Conservation (phyloP, 2,888 invertebrate species). For the Dynastes grantii region DNA sequence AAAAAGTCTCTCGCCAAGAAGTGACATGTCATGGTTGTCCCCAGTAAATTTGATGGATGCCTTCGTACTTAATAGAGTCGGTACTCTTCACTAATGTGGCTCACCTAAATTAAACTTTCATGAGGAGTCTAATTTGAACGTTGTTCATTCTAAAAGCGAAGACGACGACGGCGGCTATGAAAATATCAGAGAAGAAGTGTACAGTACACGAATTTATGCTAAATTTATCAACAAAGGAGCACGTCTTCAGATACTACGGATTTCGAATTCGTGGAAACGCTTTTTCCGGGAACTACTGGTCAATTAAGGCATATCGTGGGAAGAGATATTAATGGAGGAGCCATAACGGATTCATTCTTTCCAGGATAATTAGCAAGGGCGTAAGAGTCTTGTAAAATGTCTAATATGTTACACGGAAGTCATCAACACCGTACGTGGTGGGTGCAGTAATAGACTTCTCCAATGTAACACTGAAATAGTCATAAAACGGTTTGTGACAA, state of each 20-base stretch:
- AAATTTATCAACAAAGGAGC: conserved; percentile 39
- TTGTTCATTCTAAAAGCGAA: conserved; percentile 1
- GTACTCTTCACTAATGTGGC: conserved; percentile 25
- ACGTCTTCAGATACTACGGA: conserved; percentile 19
- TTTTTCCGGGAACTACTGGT: conserved; percentile 38
- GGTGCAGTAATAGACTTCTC: too few species aligned
- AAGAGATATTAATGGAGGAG: conserved; percentile 28
- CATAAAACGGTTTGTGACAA: too few species aligned
- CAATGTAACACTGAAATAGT: too few species aligned
- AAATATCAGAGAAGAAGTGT: background rate
- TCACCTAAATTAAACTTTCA: conserved; percentile 42
- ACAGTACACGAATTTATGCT: conserved; percentile 40
- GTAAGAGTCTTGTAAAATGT: background rate
- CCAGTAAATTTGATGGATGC: conserved; percentile 42
- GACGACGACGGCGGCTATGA: background rate
- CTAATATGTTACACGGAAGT: background rate
- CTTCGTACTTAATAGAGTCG: conserved; percentile 16
- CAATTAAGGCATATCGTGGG: conserved; percentile 41
- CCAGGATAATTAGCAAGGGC: conserved; percentile 37
- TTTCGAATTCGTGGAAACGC: conserved; percentile 37
- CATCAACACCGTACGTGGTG: background rate
- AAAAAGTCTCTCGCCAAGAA: conserved; percentile 29
- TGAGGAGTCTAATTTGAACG: conserved; percentile 25
- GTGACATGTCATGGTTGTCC: conserved; percentile 44
- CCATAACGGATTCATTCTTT: conserved; percentile 44